Base-by-base conservation (phyloP, 2,113 vertebrate species). In the Pionites leucogaster region DNA sequence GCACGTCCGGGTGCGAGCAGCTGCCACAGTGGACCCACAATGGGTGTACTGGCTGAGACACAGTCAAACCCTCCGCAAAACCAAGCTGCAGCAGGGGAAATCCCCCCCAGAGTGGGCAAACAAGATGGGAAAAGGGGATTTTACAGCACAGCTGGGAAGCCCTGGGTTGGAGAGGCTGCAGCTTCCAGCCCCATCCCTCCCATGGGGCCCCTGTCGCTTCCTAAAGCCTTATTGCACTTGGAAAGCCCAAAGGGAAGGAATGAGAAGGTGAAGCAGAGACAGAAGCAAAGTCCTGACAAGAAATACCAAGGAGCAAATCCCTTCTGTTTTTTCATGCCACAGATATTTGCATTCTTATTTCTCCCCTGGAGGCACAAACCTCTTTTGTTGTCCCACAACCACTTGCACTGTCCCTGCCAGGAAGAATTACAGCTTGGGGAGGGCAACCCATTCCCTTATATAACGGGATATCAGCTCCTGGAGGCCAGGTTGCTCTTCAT, bases 291-390 rank as follows among this genome's bases (percentile, higher is more conserved):
- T 1, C 22, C 94, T 79, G 82, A 93, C 87, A 87, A 88, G 88
- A 87, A 90, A 96, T 78, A 89, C 82, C 90, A 59, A 90, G 80
- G 87, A 93, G 86, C 29, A 82, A 91, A 88, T 90, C 24, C 11
- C 72, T 50, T 62, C 57, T 50, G 89, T 57, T 75, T 94, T 88
- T 90, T 88, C 93, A 55, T 93, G 93, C 95, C 95, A 49, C 28
- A 94, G 95, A 96, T 95, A 92, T 78, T 82, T 95, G 94, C 85
- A 82, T 92, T 78, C 87, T 59, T 57, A 80, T 88, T 97, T 93
- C 91, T 91, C 60, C 94, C 93, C 90, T 62, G 88, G 65, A 93
- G 96, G 95, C 90, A 95, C 49, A 84, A 92, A 84, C 87, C 88
- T 94, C 84, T 92, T 81, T 77, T 93, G 86, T 39, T 94, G 79